Conservation (phyloP, 2,797 vertebrate species). For the Australoheros facetus region DNA sequence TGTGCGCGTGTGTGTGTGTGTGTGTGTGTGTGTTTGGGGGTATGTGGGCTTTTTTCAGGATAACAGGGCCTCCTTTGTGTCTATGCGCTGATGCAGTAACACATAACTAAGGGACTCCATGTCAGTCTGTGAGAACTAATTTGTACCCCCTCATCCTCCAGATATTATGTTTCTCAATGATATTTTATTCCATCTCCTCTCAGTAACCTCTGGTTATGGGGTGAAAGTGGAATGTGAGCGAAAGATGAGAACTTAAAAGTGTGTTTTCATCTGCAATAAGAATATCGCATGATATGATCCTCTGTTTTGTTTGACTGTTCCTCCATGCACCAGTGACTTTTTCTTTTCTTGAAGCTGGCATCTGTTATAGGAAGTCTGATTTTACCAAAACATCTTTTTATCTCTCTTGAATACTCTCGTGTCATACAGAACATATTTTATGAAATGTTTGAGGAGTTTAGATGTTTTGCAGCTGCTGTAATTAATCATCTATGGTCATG, state of each 20-base stretch:
- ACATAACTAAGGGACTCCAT: conserved; percentile 38
- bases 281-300: conserved; percentile 17
- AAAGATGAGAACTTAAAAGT: conserved; percentile 7
- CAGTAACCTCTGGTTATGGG: conserved; percentile 18
- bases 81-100: conserved; percentile 53
- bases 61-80: conserved; percentile 75
- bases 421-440: not conserved
- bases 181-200: conserved; percentile 47
- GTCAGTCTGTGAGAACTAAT: conserved; percentile 77
- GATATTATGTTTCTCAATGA: conserved; percentile 64
- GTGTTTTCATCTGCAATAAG: conserved; percentile 20
- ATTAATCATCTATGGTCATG: not conserved
- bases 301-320: conserved; percentile 25
- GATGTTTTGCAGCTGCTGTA: conserved; percentile 5
- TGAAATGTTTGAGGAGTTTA: not conserved
- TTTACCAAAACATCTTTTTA: conserved; percentile 1
- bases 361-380: conserved; percentile 26
- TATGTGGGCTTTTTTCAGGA: conserved; percentile 26
- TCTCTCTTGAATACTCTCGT: not conserved
- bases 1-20: not conserved
- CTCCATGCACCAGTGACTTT: not conserved
- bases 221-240: conserved; percentile 46
- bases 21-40: not conserved
- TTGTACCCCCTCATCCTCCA: conserved; percentile 68
- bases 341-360: conserved; percentile 1